Base-by-base conservation (phyloP, 2,888 invertebrate genomes). In the Epinotia bilunana region DNA sequence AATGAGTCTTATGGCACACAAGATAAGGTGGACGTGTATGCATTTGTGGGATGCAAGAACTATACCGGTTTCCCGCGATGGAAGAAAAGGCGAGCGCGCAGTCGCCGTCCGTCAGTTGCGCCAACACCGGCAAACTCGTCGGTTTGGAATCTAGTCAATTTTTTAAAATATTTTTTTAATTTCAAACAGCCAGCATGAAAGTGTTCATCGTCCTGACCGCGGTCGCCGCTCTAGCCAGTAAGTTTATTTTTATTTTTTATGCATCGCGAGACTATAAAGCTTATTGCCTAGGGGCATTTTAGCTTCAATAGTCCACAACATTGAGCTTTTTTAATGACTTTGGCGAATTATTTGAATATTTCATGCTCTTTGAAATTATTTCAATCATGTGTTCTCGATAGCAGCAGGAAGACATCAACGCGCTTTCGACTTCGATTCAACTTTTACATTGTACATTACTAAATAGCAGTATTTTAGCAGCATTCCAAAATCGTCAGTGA, bases 101-200 rank as follows among this genome's bases (percentile, higher is more conserved):
- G 83, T 83, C 84, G 79, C 81, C 85, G 84, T 80, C 85, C 87
- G 89, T 90, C 93, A 94, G 93, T 94, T 89, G 87, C 86, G 82
- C 90, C 89, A 89, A 90, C 90, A 90, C 91, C 92, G 91, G 86
- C 89, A 84, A 77, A 86, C 87, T 84, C 90, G 88, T 90, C 90
- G 91, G 91, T 91, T 91, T 88, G 83, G 85, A 82, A 91, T 94
- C 93, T 93, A 93, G 93, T 93, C 93, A 94, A 90, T 88, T 88
- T 84, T 84, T 84, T 86, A 86, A 85, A 80, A 82, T 79, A 82
- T 85, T 84, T 88, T 85, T 84, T 80, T 79, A 83, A 84, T 84
- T 84, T 86, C 83, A 82, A 90, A 91, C 90, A 86, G 86, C 89
- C 92, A 92, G 80, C 87, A 94, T 94, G 94, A 94, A 93, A 93